Conservation (phyloP, 2,888 invertebrate genomes). For the Catonia carolina region DNA sequence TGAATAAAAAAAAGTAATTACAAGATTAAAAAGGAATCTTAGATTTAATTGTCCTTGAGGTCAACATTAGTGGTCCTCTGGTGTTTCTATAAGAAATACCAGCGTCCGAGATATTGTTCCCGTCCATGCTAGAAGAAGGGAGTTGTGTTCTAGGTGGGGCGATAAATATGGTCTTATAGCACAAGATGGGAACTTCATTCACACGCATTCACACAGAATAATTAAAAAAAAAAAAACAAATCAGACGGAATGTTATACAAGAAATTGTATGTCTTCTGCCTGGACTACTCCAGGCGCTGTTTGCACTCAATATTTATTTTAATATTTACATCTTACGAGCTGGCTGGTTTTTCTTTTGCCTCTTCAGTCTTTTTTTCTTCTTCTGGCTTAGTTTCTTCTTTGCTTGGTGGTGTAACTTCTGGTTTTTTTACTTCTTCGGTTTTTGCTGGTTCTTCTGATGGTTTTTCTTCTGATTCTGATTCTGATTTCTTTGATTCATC, state of each 20-base stretch:
- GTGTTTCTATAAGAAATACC: too few relatives aligned
- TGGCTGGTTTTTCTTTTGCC: constrained; percentile 1
- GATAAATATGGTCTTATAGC: constrained; percentile 28
- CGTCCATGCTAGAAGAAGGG: constrained; percentile 29
- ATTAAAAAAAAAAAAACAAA: neutral
- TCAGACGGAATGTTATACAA: neutral
- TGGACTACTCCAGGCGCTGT: neutral
- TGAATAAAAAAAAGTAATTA: too few relatives aligned
- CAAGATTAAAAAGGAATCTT: too few relatives aligned
- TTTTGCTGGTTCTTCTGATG: too few relatives aligned
- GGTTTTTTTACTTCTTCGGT: too few relatives aligned
- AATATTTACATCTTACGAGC: too few relatives aligned
- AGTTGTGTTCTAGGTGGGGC: constrained; percentile 22
- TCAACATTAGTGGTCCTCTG: too few relatives aligned
- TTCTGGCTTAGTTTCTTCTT: neutral
- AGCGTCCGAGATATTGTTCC: constrained; percentile 5
- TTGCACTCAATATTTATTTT: too few relatives aligned
- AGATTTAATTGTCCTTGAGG: too few relatives aligned
- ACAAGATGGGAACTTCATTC: constrained; percentile 27
- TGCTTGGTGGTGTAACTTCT: neutral
- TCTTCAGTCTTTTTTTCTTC: constrained; percentile 5
- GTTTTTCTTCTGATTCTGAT: too few relatives aligned
- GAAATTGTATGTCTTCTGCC: neutral
- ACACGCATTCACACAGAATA: constrained; percentile 8
- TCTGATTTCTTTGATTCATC: too few relatives aligned